Conservation (phyloP, 2,113 vertebrate genomes). For the Galbula dea region DNA sequence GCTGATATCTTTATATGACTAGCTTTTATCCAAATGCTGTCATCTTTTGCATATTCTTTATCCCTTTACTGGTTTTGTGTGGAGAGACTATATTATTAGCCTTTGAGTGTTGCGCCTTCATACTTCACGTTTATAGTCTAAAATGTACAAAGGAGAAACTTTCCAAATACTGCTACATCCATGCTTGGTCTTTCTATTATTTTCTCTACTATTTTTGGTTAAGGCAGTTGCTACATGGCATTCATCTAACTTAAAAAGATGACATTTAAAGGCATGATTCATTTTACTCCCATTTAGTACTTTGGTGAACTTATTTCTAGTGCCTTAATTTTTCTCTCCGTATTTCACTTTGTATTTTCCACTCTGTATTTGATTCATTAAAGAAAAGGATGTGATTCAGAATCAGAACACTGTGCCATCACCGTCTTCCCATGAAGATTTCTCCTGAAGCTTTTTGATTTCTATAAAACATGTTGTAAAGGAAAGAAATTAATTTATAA, state of each 20-base stretch:
- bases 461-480: not conserved
- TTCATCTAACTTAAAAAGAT: not conserved
- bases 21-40: conserved; percentile 62
- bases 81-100: conserved; percentile 10
- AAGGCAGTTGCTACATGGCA: not conserved
- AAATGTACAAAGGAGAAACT: conserved; percentile 7
- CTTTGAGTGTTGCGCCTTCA: conserved; percentile 16
- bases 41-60: conserved; percentile 44
- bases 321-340: not conserved
- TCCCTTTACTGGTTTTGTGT: conserved; percentile 53
- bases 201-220: not conserved
- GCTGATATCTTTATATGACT: conserved; percentile 58
- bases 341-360: not conserved
- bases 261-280: conserved; percentile 3
- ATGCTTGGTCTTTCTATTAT: not conserved
- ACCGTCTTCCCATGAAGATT: not conserved
- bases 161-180: conserved; percentile 5
- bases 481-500: not conserved
- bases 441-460: not conserved
- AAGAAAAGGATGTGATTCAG: not conserved
- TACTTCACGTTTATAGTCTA: not conserved
- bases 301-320: not conserved
- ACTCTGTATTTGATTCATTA: not conserved
- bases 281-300: not conserved
- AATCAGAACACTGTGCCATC: not conserved